A percentile compares a stretch with the other conserved stretches of the same genome.
Conservation (phyloP, 1,140 invertebrate genomes). For the Pseudomyrmex sp. region DNA sequence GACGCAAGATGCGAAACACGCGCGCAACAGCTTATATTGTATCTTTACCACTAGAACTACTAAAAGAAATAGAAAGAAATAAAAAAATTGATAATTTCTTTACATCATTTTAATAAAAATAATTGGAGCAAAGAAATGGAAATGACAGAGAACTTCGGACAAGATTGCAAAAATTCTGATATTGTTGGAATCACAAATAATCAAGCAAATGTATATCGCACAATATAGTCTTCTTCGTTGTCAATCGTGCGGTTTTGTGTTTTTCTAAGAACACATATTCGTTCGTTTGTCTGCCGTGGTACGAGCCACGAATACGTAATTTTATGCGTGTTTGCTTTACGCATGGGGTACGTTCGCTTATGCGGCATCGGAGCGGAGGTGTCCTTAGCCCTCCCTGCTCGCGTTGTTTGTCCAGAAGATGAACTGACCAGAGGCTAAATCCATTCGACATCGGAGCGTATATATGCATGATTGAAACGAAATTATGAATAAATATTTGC, state of each 20-base stretch:
- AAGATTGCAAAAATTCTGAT: conserved; percentile 1
- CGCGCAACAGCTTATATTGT: too few species aligned
- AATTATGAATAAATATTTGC: conserved; percentile 76
- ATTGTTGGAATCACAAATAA: conserved; percentile 20
- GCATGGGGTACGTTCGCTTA: conserved; percentile 55
- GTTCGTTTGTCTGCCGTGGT: background rate
- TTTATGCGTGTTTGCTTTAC: conserved; percentile 80
- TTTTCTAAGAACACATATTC: conserved; percentile 41
- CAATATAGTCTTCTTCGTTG: background rate
- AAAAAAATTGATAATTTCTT: background rate
- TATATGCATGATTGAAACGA: conserved; percentile 54
- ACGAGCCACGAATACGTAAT: conserved; percentile 66
- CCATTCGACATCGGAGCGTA: conserved; percentile 62
- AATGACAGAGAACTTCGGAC: background rate
- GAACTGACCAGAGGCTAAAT: conserved; percentile 64
- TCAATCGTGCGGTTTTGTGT: conserved; percentile 42
- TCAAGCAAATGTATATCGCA: conserved; percentile 38
- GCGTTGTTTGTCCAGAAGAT: conserved; percentile 72
- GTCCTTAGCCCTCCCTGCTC: conserved; percentile 21
- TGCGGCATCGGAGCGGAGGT: conserved; percentile 22
- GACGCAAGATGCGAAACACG: conserved; percentile 19
- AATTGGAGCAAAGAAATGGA: conserved; percentile 8
- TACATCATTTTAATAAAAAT: background rate
- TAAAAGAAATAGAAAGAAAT: background rate
- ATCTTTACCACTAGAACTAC: too few species aligned